phyloP scores from a whole-genome alignment of 1,140 invertebrate species.

The Neodiprion virginianus region DNA sequence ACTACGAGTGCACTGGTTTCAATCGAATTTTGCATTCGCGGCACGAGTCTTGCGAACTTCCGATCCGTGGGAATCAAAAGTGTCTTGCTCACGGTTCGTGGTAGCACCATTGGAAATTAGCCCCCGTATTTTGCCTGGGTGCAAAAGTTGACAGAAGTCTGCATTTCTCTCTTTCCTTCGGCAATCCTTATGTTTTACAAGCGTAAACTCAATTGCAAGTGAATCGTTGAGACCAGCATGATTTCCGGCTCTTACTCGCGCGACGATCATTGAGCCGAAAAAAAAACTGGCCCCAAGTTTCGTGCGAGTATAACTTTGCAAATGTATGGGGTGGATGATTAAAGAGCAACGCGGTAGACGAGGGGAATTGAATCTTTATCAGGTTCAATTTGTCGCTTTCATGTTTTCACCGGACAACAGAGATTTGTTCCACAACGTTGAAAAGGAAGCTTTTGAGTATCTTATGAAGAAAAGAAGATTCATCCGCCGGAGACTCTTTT shows the following conservation, averaged over 20 bases:
- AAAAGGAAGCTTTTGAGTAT: neutral
- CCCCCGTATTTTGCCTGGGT: no score
- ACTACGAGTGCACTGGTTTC: slow-evolving; percentile 6
- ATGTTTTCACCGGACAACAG: neutral
- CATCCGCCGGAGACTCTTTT: neutral
- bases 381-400: neutral
- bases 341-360: neutral
- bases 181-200: no score
- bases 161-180: no score
- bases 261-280: no score
- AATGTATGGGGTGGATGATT: neutral
- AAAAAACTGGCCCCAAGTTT: no score
- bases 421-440: neutral
- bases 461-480: neutral
- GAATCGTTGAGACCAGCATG: no score
- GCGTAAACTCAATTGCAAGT: no score
- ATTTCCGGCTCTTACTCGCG: no score
- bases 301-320: no score
- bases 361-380: neutral
- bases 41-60: slow-evolving; percentile 1
- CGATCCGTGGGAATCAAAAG: slow-evolving; percentile 2
- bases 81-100: neutral
- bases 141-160: no score
- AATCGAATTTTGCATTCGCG: neutral
- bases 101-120: neutral